Evolutionary conservation across 2,797 vertebrate species (phyloP), one percentile per base, ranked within the genome.

Genomic region (Pterois miles): DNA sequence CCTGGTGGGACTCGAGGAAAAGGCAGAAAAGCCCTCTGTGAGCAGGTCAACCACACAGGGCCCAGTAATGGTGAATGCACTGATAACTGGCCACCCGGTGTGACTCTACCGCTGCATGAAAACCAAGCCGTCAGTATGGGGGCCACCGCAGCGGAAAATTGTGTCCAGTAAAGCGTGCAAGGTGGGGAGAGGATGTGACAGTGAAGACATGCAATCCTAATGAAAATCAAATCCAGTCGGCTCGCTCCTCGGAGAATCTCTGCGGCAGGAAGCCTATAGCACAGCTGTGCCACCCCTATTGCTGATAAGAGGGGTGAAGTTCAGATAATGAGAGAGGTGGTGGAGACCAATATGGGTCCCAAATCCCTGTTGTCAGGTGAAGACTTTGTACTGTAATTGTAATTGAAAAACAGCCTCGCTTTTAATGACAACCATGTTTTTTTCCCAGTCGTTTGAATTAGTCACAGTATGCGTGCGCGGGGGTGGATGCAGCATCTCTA

Each of bases 161-260:
- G 94, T 91, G 90, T 94, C 93, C 94, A 94, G 88, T 78, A 93
- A 94, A 95, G 94, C 93, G 76, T 95, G 92, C 68, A 81, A 84
- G 85, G 85, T 80, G 78, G 84, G 88, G 80, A 88, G 86, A 88
- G 89, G 89, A 94, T 91, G 88, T 93, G 93, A 93, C 93, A 93
- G 91, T 80, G 76, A 90, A 91, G 92, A 93, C 92, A 93, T 91
- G 93, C 90, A 94, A 93, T 93, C 90, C 93, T 93, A 94, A 95
- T 95, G 93, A 94, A 95, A 95, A 94, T 93, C 92, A 91, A 92
- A 94, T 90, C 83, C 90, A 91, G 89, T 81, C 91, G 77, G 81
- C 85, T 89, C 36, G 23, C 85, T 80, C 58, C 77, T 82, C 50
- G 1, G 74, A 79, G 71, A 71, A 76, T 85, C 63, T 84, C 27